phyloP scores from a whole-genome alignment of 2,888 invertebrate genomes.

The Linnaemya vulpina region DNA sequence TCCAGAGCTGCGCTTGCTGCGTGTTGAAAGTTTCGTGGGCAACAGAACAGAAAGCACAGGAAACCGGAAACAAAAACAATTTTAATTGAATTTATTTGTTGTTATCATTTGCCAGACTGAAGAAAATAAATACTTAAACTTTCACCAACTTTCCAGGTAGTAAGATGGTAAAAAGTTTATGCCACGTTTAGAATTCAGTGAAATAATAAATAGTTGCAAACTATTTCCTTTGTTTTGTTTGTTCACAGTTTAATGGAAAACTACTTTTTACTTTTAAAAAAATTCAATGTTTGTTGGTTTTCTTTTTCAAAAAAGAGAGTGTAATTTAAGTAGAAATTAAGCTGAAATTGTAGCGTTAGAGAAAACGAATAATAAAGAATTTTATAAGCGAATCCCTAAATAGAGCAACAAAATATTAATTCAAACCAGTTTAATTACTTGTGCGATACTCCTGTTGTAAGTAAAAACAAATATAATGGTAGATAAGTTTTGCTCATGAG shows the following conservation, averaged over 20 bases:
- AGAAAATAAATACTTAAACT: slow-evolving; percentile 60
- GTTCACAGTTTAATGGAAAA: slow-evolving; percentile 34
- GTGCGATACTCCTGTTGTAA: background rate
- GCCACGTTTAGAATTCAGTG: slow-evolving; percentile 36
- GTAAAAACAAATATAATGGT: too few species aligned
- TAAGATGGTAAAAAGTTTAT: slow-evolving; percentile 66
- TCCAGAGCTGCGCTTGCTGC: background rate
- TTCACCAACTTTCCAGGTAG: slow-evolving; percentile 69
- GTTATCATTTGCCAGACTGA: slow-evolving; percentile 57
- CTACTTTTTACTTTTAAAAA: slow-evolving; percentile 50
- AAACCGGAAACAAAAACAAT: slow-evolving; percentile 43
- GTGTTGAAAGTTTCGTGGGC: slow-evolving; percentile 10
- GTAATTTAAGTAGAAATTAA: slow-evolving; percentile 21
- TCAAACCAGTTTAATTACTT: background rate
- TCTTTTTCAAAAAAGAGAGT: background rate
- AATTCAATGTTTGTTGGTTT: slow-evolving; percentile 27
- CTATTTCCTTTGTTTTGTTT: slow-evolving; percentile 37
- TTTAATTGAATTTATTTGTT: slow-evolving; percentile 66
- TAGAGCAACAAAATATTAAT: background rate
- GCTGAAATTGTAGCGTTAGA: slow-evolving; percentile 9
- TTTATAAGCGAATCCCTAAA: background rate
- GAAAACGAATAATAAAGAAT: slow-evolving; percentile 26
- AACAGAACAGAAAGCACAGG: background rate
- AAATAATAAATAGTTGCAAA: slow-evolving; percentile 38
- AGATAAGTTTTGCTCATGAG: too few species aligned